Evolutionary conservation across 2,888 invertebrate species (phyloP).

Genomic region (Lacanobia wlatinum): DNA sequence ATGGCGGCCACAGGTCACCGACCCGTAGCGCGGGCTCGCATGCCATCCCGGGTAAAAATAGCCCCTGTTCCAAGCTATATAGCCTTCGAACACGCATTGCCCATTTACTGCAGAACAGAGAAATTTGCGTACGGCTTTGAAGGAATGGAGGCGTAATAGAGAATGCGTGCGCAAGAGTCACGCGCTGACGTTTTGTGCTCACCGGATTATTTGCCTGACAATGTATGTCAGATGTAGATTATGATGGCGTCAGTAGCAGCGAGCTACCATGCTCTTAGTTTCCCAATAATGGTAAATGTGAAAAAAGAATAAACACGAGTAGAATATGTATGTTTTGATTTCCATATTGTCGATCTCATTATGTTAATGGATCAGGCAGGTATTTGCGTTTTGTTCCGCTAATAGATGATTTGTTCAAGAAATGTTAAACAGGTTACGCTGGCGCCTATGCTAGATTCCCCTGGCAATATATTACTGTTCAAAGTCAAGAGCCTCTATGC

Average conservation of each 20-base stretch:
- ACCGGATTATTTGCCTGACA: slow-evolving; percentile 59
- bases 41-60: slow-evolving; percentile 77
- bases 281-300: slow-evolving; percentile 35
- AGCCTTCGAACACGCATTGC: slow-evolving; percentile 56
- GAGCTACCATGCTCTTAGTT: slow-evolving; percentile 6
- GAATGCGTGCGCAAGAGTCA: slow-evolving; percentile 65
- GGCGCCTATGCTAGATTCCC: slow-evolving; percentile 40
- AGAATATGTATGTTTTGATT: slow-evolving; percentile 12
- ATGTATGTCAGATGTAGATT: slow-evolving; percentile 64
- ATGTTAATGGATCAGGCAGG: slow-evolving; percentile 19
- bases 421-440: slow-evolving; percentile 13
- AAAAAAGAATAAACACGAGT: background rate
- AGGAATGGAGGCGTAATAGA: slow-evolving; percentile 59
- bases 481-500: slow-evolving; percentile 34
- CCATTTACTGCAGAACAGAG: slow-evolving; percentile 59
- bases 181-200: slow-evolving; percentile 58
- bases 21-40: slow-evolving; percentile 76
- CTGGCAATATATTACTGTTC: slow-evolving; percentile 42
- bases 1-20: slow-evolving; percentile 71
- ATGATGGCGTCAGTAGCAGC: slow-evolving; percentile 34
- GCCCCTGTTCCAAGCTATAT: slow-evolving; percentile 55
- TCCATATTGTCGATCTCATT: slow-evolving; percentile 34
- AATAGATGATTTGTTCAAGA: slow-evolving; percentile 28
- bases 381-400: slow-evolving; percentile 19
- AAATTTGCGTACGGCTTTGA: slow-evolving; percentile 63